Conservation (phyloP, 2,113 vertebrate genomes). For the Proteles cristata region DNA sequence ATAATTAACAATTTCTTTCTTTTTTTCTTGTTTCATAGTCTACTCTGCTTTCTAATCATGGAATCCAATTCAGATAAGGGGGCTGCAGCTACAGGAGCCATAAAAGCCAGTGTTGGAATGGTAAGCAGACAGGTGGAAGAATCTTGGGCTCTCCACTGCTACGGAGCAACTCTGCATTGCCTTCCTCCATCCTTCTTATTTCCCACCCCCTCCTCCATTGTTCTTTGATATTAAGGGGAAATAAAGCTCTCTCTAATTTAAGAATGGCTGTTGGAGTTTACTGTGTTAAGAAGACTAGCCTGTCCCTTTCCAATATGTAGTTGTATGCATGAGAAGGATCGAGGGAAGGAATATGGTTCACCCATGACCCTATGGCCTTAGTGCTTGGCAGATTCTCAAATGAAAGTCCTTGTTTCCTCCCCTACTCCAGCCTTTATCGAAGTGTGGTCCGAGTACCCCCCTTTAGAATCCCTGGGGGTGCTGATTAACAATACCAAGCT, state of each 20-base stretch:
- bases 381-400: neutral
- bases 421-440: neutral
- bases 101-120: neutral
- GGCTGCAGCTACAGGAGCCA: neutral
- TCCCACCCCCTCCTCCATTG: neutral
- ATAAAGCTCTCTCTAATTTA: neutral
- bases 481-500: neutral
- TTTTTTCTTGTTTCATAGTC: neutral
- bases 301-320: neutral
- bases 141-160: neutral
- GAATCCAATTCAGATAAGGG: neutral
- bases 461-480: neutral
- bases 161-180: too few species aligned
- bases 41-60: neutral
- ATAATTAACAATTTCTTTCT: neutral
- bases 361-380: fast-evolving
- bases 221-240: neutral
- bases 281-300: neutral
- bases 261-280: neutral
- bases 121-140: fast-evolving
- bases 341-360: neutral
- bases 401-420: neutral
- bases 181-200: neutral
- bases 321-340: neutral
- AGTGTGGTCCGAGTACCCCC: neutral